Percentiles rank a stretch among this genome's conserved stretches.
Conservation (phyloP, 2,113 vertebrate genomes). For the Lepus europaeus region DNA sequence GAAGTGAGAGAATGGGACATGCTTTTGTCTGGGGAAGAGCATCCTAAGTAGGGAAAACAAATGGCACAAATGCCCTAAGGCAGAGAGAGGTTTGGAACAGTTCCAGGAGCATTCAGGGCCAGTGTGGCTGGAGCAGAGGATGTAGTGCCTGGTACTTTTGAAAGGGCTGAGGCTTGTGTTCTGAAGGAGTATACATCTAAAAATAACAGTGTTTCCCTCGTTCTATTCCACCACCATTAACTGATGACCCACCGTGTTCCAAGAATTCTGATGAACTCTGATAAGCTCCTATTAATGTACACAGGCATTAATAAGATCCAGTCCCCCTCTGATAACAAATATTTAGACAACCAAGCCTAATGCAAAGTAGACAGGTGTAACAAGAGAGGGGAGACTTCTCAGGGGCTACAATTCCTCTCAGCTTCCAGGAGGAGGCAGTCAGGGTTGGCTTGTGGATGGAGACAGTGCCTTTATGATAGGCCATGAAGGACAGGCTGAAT, state of each 20-base stretch:
- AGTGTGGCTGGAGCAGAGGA: not conserved
- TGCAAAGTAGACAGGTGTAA: not conserved
- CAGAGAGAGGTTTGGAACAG: not conserved
- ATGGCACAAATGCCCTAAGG: not conserved
- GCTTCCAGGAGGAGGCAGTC: not conserved
- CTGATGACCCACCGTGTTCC: not conserved
- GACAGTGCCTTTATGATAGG: not conserved
- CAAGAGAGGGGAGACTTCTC: not conserved
- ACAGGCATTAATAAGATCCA: not conserved
- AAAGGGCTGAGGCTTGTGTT: not conserved
- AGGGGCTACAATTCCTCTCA: not conserved
- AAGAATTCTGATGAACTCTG: not conserved
- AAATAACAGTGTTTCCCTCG: not conserved
- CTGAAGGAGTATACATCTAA: not conserved
- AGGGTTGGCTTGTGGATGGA: not conserved
- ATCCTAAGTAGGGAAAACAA: not conserved
- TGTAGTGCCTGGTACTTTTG: not conserved
- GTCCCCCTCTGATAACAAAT: not conserved
- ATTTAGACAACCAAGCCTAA: slow-evolving; percentile 16
- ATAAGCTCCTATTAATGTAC: too few species aligned
- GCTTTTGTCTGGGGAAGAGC: not conserved
- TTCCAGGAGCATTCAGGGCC: not conserved
- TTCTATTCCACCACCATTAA: not conserved
- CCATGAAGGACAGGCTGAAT: not conserved
- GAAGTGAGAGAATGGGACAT: not conserved